Evolutionary conservation across 2,113 vertebrate species (phyloP).

Genomic region (Gambusia holbrooki): DNA sequence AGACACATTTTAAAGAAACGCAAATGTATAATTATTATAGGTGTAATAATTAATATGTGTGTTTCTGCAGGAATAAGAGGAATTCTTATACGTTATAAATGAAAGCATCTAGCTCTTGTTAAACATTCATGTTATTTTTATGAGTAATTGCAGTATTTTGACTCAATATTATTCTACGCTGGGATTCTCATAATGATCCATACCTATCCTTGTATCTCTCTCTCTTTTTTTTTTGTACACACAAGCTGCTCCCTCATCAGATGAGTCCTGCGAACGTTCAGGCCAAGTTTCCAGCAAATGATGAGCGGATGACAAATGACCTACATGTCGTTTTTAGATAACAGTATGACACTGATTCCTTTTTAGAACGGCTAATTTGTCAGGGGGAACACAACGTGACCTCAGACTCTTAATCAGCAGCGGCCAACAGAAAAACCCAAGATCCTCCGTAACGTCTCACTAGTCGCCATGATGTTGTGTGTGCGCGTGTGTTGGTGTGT

Average conservation of each 20-base stretch:
- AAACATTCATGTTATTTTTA: too few species aligned
- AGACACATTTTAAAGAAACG: too few species aligned
- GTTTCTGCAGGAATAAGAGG: too few species aligned
- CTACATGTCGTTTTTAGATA: slow-evolving; percentile 44
- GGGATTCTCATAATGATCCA: too few species aligned
- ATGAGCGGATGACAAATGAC: slow-evolving; percentile 23
- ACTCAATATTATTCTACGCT: too few species aligned
- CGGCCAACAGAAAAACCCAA: slow-evolving; percentile 34
- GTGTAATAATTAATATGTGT: too few species aligned
- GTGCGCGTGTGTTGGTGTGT: slow-evolving; percentile 22
- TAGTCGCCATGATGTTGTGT: slow-evolving; percentile 41
- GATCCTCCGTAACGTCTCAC: slow-evolving; percentile 27
- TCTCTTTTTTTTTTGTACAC: not conserved
- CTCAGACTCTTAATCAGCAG: slow-evolving; percentile 36
- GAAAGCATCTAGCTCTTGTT: too few species aligned
- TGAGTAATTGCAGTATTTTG: too few species aligned
- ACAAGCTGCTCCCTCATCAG: slow-evolving; percentile 41
- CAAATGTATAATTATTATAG: too few species aligned
- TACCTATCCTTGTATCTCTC: not conserved
- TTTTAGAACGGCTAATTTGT: slow-evolving; percentile 47
- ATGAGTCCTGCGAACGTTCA: slow-evolving; percentile 9
- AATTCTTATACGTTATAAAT: too few species aligned
- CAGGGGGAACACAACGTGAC: slow-evolving; percentile 33
- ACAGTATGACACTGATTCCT: slow-evolving; percentile 39
- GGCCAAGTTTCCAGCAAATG: slow-evolving; percentile 14